Percentiles rank a stretch among this genome's conserved stretches.
Evolutionary conservation across 2,113 vertebrate genomes (phyloP).

Genomic region (Clarias gariepinus): DNA sequence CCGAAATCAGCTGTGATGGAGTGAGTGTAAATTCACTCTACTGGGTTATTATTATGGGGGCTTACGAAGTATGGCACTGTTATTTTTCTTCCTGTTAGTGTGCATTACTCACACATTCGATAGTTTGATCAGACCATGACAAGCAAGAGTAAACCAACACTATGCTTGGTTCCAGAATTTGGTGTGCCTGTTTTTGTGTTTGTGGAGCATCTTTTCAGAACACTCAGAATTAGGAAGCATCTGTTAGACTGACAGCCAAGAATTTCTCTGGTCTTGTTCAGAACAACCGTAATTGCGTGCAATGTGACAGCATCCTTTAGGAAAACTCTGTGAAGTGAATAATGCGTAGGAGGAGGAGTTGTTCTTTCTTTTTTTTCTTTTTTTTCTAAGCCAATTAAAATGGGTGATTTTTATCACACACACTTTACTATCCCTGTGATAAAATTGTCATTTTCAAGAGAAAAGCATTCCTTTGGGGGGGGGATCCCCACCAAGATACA

Average conservation of each 20-base stretch:
- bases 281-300: conserved; percentile 27
- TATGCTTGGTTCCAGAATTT: not conserved
- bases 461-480: not conserved
- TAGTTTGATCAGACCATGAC: not conserved
- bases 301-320: conserved; percentile 32
- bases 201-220: conserved; percentile 8
- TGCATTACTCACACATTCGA: not conserved
- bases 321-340: conserved; percentile 53
- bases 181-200: not conserved
- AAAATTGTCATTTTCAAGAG: not conserved
- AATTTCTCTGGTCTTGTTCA: not conserved
- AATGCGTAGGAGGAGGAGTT: conserved; percentile 49
- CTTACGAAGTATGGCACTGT: conserved; percentile 11
- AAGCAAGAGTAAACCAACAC: not conserved
- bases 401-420: conserved; percentile 55
- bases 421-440: not conserved
- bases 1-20: not conserved
- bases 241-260: not conserved
- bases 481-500: no score
- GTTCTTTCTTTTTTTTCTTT: conserved; percentile 46
- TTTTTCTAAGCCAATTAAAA: conserved; percentile 63
- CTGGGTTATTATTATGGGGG: conserved; percentile 7
- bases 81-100: not conserved
- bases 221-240: conserved; percentile 12
- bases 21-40: conserved; percentile 34